Conservation (phyloP, 2,113 vertebrate genomes). For the Trogon surrucura region DNA sequence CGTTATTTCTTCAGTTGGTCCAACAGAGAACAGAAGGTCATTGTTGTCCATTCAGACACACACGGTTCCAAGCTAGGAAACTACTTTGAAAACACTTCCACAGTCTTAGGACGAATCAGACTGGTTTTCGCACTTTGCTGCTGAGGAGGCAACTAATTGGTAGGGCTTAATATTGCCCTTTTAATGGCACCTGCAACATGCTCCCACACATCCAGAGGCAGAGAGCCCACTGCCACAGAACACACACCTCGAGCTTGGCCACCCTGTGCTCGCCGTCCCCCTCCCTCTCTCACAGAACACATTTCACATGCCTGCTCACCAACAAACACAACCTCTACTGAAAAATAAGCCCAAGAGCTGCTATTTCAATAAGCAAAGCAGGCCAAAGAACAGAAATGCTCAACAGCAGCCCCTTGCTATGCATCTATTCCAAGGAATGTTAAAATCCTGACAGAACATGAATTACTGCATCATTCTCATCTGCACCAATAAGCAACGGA, state of each 20-base stretch:
- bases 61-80: background rate
- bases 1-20: background rate
- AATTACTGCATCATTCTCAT: background rate
- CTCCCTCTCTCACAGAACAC: no score
- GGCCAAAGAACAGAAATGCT: background rate
- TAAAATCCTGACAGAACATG: background rate
- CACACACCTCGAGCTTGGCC: background rate
- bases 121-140: background rate
- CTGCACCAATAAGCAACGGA: background rate
- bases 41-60: background rate
- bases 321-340: background rate
- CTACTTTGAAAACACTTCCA: background rate
- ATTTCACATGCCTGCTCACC: background rate
- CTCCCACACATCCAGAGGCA: background rate
- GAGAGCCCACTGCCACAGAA: background rate
- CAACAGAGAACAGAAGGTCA: background rate
- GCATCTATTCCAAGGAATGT: background rate
- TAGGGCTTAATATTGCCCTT: background rate
- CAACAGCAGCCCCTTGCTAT: background rate
- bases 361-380: background rate
- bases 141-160: background rate
- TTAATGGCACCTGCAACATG: rapidly evolving
- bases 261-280: no score
- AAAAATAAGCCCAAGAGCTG: background rate
- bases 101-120: background rate